Conservation (phyloP, 2,888 invertebrate genomes). For the Furcula furcula region DNA sequence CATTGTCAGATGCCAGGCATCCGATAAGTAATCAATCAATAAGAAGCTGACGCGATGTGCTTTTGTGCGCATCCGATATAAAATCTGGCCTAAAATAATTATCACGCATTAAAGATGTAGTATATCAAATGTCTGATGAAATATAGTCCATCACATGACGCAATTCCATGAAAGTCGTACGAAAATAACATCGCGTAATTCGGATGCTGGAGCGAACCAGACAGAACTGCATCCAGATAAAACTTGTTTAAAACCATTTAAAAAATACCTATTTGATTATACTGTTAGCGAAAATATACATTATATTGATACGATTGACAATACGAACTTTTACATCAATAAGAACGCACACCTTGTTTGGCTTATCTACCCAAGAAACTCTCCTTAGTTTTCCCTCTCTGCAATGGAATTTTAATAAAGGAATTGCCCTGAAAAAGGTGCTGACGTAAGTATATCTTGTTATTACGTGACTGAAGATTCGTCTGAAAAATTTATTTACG, state of each 20-base stretch:
- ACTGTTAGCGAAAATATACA: conserved; percentile 12
- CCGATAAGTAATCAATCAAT: too few species aligned
- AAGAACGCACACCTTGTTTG: background rate
- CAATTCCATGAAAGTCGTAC: conserved; percentile 19
- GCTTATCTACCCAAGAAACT: too few species aligned
- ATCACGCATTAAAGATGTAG: too few species aligned
- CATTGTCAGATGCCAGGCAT: too few species aligned
- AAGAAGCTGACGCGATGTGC: too few species aligned
- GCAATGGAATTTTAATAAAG: background rate
- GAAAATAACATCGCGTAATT: conserved; percentile 27
- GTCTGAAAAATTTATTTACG: background rate
- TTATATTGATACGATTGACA: conserved; percentile 15
- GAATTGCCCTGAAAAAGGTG: background rate
- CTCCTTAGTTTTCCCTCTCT: too few species aligned
- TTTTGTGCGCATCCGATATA: background rate
- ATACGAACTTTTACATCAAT: conserved; percentile 13
- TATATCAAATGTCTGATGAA: too few species aligned
- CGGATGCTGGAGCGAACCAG: conserved; percentile 9
- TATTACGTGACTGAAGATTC: background rate
- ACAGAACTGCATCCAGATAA: conserved; percentile 18
- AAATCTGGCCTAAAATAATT: background rate
- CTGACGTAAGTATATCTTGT: background rate
- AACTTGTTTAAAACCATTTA: conserved; percentile 11
- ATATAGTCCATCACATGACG: conserved; percentile 8
- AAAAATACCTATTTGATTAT: conserved; percentile 5